phyloP scores from a whole-genome alignment of 2,888 invertebrate genomes.

The Eugnorisma glareosa region DNA sequence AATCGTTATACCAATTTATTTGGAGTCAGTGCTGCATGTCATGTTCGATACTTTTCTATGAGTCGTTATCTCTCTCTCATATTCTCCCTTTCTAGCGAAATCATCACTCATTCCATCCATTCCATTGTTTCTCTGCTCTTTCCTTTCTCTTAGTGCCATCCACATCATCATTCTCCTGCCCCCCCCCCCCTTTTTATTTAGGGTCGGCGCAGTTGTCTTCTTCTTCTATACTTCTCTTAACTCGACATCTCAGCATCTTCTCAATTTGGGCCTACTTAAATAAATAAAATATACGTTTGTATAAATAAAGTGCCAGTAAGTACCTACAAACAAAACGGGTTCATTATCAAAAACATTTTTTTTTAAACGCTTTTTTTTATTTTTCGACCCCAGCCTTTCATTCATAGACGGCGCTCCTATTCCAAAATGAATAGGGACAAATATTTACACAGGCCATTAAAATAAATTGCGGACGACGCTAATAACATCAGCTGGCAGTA shows the following conservation, averaged over 20 bases:
- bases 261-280: not conserved
- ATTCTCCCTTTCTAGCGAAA: not conserved
- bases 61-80: not conserved
- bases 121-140: not conserved
- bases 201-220: no score
- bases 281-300: not conserved
- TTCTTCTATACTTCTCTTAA: no score
- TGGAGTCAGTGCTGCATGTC: not conserved
- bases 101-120: not conserved
- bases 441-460: slow-evolving; percentile 78
- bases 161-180: no score
- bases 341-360: not conserved
- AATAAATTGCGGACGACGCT: slow-evolving; percentile 75
- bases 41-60: not conserved
- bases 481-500: slow-evolving; percentile 76
- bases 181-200: no score
- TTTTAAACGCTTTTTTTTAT: not conserved
- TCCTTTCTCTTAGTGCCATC: not conserved
- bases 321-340: not conserved
- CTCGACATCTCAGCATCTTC: no score
- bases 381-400: slow-evolving; percentile 28
- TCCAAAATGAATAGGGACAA: slow-evolving; percentile 68
- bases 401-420: slow-evolving; percentile 62
- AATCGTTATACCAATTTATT: not conserved
- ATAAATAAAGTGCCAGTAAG: not conserved